phyloP scores from a whole-genome alignment of 2,797 vertebrate species.

The Brachymystax lenok region DNA sequence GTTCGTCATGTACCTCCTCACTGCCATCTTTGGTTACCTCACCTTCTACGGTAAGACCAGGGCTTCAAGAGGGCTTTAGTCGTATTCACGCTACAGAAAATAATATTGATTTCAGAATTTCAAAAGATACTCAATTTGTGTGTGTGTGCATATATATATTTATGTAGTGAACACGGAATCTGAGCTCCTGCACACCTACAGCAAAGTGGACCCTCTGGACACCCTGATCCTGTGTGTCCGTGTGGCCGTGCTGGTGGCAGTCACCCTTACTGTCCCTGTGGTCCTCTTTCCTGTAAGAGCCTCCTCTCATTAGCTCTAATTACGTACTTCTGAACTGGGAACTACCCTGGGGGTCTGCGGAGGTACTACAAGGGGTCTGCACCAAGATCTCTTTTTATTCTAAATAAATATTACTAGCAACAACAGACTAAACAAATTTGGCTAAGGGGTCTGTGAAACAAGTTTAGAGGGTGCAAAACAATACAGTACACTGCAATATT shows the following conservation, averaged over 20 bases:
- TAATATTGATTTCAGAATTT: not conserved
- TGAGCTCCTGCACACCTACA: conserved; percentile 86
- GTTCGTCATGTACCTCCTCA: conserved; percentile 95
- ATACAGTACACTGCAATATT: no score
- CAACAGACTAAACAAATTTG: no score
- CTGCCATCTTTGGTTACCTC: conserved; percentile 93
- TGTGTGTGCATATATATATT: conserved; percentile 12
- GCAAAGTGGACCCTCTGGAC: conserved; percentile 77
- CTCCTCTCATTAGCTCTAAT: not conserved
- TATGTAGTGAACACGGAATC: conserved; percentile 72
- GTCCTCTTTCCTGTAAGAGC: conserved; percentile 82
- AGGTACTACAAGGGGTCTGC: conserved; percentile 77
- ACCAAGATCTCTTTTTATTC: no score
- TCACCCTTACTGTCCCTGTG: conserved; percentile 84
- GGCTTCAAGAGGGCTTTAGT: not conserved
- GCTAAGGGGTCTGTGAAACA: no score
- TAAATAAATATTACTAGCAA: no score
- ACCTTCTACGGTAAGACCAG: conserved; percentile 89
- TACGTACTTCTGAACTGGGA: not conserved
- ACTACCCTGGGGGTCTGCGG: conserved; percentile 25
- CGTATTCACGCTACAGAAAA: not conserved
- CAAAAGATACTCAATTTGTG: not conserved
- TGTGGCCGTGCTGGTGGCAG: conserved; percentile 80
- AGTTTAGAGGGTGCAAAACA: no score
- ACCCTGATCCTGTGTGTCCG: conserved; percentile 81